Conservation (phyloP, 2,797 vertebrate genomes). For the Babyrousa celebensis region DNA sequence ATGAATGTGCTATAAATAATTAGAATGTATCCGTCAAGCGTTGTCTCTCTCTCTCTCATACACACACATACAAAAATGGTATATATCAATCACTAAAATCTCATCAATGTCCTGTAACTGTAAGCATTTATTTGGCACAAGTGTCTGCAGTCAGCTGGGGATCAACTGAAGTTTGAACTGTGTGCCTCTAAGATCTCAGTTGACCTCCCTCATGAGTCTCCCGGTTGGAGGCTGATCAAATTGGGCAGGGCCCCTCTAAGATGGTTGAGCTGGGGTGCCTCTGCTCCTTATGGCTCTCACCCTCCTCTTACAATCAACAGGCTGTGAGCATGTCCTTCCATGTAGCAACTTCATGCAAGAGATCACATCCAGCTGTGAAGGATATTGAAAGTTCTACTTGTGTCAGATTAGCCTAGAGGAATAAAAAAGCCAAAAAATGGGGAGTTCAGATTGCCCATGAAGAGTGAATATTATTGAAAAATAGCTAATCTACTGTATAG, state of each 20-base stretch:
- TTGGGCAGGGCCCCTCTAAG: background rate
- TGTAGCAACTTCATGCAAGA: background rate
- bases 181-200: background rate
- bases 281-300: background rate
- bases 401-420: background rate
- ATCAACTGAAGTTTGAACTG: background rate
- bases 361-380: background rate
- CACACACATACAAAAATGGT: background rate
- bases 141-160: background rate
- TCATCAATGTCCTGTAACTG: background rate
- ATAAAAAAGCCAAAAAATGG: background rate
- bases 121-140: background rate
- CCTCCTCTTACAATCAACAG: background rate
- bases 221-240: background rate
- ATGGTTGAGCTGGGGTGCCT: too few relatives aligned
- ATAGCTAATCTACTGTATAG: background rate
- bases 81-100: background rate
- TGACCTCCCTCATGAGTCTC: background rate
- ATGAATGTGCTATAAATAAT: background rate
- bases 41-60: background rate
- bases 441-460: background rate
- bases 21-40: background rate
- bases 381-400: background rate
- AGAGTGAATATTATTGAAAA: background rate
- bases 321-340: background rate